phyloP scores from a whole-genome alignment of 2,797 vertebrate genomes.

The Rhinichthys osculus region DNA sequence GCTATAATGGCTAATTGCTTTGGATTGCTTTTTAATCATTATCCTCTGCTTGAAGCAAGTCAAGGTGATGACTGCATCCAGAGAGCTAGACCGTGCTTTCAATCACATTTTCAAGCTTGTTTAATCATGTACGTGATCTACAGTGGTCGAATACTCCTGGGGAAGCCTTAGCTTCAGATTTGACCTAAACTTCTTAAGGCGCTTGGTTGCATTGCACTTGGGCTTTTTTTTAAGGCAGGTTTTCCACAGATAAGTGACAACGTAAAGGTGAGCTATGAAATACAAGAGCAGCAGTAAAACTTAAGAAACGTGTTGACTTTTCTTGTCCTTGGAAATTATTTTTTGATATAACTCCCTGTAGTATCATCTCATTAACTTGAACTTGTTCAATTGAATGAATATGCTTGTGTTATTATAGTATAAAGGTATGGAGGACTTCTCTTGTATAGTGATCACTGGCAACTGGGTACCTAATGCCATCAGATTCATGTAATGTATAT shows the following conservation, averaged over 20 bases:
- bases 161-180: neutral
- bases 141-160: neutral
- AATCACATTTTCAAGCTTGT: slow-evolving; percentile 21
- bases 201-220: neutral
- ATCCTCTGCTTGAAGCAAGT: slow-evolving; percentile 36
- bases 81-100: slow-evolving; percentile 1
- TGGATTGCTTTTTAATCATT: slow-evolving; percentile 42
- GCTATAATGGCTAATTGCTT: slow-evolving; percentile 36
- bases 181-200: slow-evolving; percentile 6
- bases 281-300: neutral
- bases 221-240: neutral
- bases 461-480: neutral
- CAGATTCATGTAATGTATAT: neutral
- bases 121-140: slow-evolving; percentile 6
- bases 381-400: neutral
- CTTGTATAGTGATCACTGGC: neutral
- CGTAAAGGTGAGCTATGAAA: slow-evolving; percentile 8
- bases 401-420: neutral
- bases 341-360: neutral
- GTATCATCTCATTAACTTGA: neutral
- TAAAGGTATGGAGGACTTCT: neutral
- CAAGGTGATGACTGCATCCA: slow-evolving; percentile 30
- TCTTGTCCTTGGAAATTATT: neutral
- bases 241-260: neutral
- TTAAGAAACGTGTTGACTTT: neutral